Conservation (phyloP, 35 echinoderm and acorn worm genomes). For the Strongylocentrotus purpuratus region DNA sequence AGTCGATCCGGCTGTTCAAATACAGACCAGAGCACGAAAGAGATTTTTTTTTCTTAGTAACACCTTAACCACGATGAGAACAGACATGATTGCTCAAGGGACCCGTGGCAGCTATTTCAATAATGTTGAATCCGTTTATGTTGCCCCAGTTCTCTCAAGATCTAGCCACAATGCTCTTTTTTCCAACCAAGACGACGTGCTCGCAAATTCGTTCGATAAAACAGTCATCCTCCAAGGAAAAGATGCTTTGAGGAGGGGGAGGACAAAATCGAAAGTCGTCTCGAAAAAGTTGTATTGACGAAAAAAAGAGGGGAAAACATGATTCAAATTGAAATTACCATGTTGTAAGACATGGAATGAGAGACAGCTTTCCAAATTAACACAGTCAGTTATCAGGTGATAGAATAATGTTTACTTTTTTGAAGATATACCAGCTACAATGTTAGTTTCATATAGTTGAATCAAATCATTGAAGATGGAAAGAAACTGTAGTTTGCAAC, state of each 20-base stretch:
- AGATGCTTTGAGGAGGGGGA: background rate
- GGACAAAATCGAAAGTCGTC: background rate
- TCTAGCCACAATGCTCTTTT: background rate
- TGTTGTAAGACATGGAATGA: background rate
- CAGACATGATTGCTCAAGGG: background rate
- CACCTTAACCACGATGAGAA: background rate
- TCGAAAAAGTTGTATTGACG: background rate
- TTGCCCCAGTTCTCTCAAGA: background rate
- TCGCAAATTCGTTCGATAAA: background rate
- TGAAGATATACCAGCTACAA: too few species aligned
- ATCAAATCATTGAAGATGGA: too few species aligned
- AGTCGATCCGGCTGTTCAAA: conserved; percentile 26
- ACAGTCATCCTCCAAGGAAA: background rate
- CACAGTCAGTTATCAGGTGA: too few species aligned
- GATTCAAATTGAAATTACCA: background rate
- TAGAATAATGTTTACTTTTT: too few species aligned
- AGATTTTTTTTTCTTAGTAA: background rate
- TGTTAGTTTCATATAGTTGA: too few species aligned
- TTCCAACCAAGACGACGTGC: background rate
- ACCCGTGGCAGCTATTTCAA: conserved; percentile 22
- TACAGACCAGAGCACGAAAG: conserved; percentile 6
- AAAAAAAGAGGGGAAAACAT: background rate
- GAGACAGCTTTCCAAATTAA: too few species aligned
- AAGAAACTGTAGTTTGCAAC: too few species aligned
- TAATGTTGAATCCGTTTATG: background rate